Percentiles rank a stretch among this genome's conserved stretches.
Conservation (phyloP, 2,113 vertebrate genomes). For the Pongo pygmaeus region DNA sequence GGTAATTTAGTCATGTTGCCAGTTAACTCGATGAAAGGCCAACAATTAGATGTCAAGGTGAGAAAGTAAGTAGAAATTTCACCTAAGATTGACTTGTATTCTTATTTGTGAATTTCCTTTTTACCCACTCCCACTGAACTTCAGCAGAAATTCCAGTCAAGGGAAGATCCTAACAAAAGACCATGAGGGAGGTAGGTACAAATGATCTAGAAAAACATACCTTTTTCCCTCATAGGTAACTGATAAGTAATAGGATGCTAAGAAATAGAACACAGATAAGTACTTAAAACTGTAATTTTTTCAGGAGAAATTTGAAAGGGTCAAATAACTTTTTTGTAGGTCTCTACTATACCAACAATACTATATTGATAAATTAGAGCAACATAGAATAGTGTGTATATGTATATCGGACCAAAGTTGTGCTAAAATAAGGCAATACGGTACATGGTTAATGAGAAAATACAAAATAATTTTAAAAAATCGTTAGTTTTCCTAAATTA, state of each 20-base stretch:
- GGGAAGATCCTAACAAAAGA: neutral
- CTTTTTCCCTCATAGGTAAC: neutral
- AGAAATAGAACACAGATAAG: neutral
- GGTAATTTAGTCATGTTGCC: conserved; percentile 47
- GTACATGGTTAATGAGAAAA: neutral
- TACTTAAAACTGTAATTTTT: neutral
- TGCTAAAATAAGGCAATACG: neutral
- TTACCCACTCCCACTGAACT: neutral
- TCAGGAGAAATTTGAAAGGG: neutral
- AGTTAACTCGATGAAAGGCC: conserved; percentile 66
- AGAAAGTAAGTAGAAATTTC: conserved; percentile 67
- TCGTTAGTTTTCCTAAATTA: neutral
- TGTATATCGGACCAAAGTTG: neutral
- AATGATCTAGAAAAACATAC: neutral
- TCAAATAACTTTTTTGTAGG: neutral
- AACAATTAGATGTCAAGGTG: conserved; percentile 66
- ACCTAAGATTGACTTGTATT: conserved; percentile 7
- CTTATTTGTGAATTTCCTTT: conserved; percentile 12
- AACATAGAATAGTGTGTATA: neutral
- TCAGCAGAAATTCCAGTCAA: neutral
- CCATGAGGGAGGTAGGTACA: neutral
- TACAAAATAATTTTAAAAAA: neutral
- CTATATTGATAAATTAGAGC: neutral
- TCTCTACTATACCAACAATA: neutral
- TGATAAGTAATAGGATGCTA: neutral